phyloP scores from a whole-genome alignment of 2,888 invertebrate genomes.

The Hofmannophila pseudospretella region DNA sequence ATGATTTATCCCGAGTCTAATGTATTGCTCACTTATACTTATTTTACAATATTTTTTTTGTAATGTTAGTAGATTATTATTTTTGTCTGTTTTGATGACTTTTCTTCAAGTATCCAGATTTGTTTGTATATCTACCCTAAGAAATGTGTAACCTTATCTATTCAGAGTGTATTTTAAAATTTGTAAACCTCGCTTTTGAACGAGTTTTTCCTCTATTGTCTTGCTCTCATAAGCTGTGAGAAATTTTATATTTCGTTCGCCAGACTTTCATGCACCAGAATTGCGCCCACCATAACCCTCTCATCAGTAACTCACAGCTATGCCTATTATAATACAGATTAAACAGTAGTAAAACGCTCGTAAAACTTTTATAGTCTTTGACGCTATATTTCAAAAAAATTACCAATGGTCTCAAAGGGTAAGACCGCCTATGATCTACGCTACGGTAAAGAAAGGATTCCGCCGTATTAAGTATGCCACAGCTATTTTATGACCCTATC shows the following conservation, averaged over 20 bases:
- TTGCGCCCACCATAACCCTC: conserved; percentile 18
- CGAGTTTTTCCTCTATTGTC: no score
- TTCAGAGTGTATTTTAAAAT: no score
- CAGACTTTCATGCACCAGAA: neutral
- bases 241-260: conserved; percentile 7
- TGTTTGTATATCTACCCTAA: no score
- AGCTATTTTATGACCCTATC: conserved; percentile 38
- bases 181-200: no score
- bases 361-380: conserved; percentile 65
- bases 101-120: no score
- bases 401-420: conserved; percentile 56
- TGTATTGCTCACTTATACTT: conserved; percentile 12
- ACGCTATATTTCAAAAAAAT: conserved; percentile 60
- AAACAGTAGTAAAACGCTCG: conserved; percentile 70
- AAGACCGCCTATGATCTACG: conserved; percentile 49
- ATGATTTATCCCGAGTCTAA: no score
- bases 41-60: neutral
- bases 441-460: conserved; percentile 47
- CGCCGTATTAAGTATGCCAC: conserved; percentile 45
- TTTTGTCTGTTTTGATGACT: no score
- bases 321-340: conserved; percentile 58
- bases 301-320: conserved; percentile 47
- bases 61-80: no score
- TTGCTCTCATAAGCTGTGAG: no score
- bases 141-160: no score